phyloP scores from a whole-genome alignment of 2,797 vertebrate genomes.

The Microctenopoma steveboyesi region DNA sequence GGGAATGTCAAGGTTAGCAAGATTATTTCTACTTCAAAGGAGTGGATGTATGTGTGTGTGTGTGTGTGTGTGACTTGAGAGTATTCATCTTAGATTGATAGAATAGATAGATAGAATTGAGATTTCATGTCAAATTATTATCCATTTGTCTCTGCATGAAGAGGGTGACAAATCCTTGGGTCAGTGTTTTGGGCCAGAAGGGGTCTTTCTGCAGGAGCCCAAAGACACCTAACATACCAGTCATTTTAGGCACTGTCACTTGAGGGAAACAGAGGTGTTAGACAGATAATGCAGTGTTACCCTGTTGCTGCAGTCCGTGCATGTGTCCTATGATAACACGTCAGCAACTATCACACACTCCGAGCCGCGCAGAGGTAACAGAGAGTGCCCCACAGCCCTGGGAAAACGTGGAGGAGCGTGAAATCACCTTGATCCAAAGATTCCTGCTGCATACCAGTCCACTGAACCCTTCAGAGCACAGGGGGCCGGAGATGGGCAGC shows the following conservation, averaged over 20 bases:
- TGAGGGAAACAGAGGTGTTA: constrained; percentile 76
- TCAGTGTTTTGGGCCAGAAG: constrained; percentile 46
- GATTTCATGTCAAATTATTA: constrained; percentile 61
- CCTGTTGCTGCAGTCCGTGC: constrained; percentile 68
- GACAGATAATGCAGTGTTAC: constrained; percentile 72
- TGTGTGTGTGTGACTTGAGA: constrained; percentile 39
- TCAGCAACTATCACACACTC: constrained; percentile 79
- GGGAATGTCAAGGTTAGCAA: constrained; percentile 79
- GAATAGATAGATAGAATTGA: constrained; percentile 44
- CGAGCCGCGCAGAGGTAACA: constrained; percentile 79
- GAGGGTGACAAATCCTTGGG: constrained; percentile 47
- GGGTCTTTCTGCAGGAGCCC: constrained; percentile 43
- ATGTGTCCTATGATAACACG: constrained; percentile 82
- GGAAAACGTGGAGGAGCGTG: constrained; percentile 86
- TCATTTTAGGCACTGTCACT: constrained; percentile 63
- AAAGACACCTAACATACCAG: constrained; percentile 61
- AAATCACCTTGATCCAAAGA: constrained; percentile 88
- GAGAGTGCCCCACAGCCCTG: constrained; percentile 77
- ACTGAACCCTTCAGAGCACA: constrained; percentile 78
- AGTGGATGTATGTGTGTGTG: constrained; percentile 53
- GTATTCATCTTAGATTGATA: constrained; percentile 41
- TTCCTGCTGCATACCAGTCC: constrained; percentile 84
- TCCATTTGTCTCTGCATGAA: constrained; percentile 45
- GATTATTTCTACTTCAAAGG: constrained; percentile 79
- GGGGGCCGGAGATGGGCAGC: constrained; percentile 76